These are phyloP conservation scores for Drosophila borealis DNA, from an alignment of 2,888 invertebrate genomes.

Conservation along the genomic window DNA sequence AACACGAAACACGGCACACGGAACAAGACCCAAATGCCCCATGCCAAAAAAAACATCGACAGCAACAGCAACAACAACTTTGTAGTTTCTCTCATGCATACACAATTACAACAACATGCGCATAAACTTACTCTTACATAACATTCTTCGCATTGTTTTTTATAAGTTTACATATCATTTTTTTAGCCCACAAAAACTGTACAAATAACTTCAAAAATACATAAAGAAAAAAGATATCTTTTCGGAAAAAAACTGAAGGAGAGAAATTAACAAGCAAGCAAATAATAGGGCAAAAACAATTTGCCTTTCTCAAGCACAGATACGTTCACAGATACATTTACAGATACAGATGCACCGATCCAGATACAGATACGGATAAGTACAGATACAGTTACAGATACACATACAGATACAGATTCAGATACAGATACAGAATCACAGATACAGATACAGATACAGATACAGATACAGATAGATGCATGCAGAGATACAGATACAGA, in stretches of 20 bases:
- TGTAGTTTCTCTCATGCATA: constrained; percentile 27
- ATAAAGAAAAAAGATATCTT: constrained; percentile 16
- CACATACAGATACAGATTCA: constrained; percentile 28
- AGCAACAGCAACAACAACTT: constrained; percentile 8
- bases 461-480: not conserved
- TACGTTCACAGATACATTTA: not conserved
- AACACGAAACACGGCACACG: constrained; percentile 21
- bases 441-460: constrained; percentile 18
- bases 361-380: not conserved
- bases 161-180: constrained; percentile 2
- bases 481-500: not conserved
- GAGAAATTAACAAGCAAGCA: constrained; percentile 30
- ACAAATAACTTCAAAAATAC: not conserved
- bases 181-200: not conserved
- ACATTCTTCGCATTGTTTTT: constrained; percentile 11
- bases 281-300: constrained; percentile 6
- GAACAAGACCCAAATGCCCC: constrained; percentile 33
- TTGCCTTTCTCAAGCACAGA: too few relatives aligned
- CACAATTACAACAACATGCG: constrained; percentile 3
- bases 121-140: constrained; percentile 13
- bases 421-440: constrained; percentile 18
- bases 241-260: constrained; percentile 7
- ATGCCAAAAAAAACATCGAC: constrained; percentile 15
- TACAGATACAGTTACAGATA: constrained; percentile 9
- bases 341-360: not conserved